These are phyloP conservation scores for Heliopora coerulea DNA, from an alignment of 92 coral and sea anemone genomes.

Conservation along the genomic window DNA sequence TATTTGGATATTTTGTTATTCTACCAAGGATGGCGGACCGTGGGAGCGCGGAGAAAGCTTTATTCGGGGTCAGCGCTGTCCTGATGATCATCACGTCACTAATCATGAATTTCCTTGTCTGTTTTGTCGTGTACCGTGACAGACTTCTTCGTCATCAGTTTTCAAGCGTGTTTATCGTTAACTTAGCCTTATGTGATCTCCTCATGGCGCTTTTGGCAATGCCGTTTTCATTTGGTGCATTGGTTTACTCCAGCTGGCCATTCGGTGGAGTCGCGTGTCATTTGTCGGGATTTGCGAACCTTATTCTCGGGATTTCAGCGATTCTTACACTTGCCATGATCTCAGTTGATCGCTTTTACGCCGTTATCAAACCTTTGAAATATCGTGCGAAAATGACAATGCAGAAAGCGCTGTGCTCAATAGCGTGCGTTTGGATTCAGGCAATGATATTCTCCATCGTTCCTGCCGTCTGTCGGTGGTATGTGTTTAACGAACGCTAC, in stretches of 20 bases:
- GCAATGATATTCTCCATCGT: conserved; percentile 69
- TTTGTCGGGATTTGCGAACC: conserved; percentile 80
- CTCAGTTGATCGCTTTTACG: conserved; percentile 89
- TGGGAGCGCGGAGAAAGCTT: conserved; percentile 7
- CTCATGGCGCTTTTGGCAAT: conserved; percentile 88
- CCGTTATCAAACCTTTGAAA: conserved; percentile 89
- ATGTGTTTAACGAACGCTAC: conserved; percentile 66
- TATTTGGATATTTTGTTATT: too few species aligned
- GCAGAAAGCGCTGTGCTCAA: conserved; percentile 79
- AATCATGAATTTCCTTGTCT: conserved; percentile 86
- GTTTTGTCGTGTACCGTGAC: conserved; percentile 90
- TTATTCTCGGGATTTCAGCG: conserved; percentile 79
- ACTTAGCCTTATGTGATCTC: conserved; percentile 91
- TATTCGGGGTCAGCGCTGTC: conserved; percentile 47
- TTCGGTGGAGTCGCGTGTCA: conserved; percentile 84
- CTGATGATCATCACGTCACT: conserved; percentile 81
- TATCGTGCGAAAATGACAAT: conserved; percentile 96
- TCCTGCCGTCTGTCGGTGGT: conserved; percentile 80
- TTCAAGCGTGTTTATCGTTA: conserved; percentile 92
- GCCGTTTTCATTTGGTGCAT: conserved; percentile 91
- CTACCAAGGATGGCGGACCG: conserved; percentile 5
- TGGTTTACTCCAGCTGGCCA: conserved; percentile 72
- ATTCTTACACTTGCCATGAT: conserved; percentile 83
- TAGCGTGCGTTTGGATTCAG: conserved; percentile 80
- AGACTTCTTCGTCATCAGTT: conserved; percentile 81